A percentile compares a stretch with the other conserved stretches of the same genome.
phyloP scores from a whole-genome alignment of 2,113 vertebrate genomes.

The Typhlomys cinereus region DNA sequence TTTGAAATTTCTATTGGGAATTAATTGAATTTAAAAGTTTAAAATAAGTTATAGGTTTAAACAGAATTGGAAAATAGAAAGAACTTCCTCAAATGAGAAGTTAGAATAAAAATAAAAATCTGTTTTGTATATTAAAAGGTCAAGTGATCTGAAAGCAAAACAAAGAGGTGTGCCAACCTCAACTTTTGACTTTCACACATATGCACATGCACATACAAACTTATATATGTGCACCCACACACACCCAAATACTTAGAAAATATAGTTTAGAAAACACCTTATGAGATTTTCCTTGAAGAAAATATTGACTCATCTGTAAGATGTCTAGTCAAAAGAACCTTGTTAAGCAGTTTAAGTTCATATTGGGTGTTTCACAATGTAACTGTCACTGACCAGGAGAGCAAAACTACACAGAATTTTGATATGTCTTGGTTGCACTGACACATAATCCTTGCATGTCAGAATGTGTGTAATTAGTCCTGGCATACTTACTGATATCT shows the following conservation, averaged over 20 bases:
- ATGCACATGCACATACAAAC: too few species aligned
- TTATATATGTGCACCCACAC: too few species aligned
- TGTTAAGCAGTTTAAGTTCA: not conserved
- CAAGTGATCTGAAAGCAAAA: conserved; percentile 16
- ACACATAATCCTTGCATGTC: not conserved
- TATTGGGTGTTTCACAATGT: not conserved
- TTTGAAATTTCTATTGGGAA: not conserved
- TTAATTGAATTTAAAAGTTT: conserved; percentile 34
- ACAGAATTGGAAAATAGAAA: not conserved
- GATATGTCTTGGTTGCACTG: rapidly evolving
- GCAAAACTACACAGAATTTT: not conserved
- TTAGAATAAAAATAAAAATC: conserved; percentile 36
- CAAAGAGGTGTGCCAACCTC: not conserved
- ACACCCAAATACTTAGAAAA: too few species aligned
- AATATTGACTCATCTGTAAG: not conserved
- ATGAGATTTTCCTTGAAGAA: conserved; percentile 1
- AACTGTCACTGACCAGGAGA: not conserved
- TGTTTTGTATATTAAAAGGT: not conserved
- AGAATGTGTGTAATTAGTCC: not conserved
- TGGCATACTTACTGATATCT: conserved; percentile 44
- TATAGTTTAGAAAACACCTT: not conserved
- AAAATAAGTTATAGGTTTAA: conserved; percentile 49
- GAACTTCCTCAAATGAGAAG: not conserved
- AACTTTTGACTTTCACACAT: too few species aligned
- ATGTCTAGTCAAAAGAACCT: conserved; percentile 1